These are phyloP conservation scores for Campaea margaritaria DNA, from an alignment of 2,888 invertebrate genomes.

Conservation along the genomic window DNA sequence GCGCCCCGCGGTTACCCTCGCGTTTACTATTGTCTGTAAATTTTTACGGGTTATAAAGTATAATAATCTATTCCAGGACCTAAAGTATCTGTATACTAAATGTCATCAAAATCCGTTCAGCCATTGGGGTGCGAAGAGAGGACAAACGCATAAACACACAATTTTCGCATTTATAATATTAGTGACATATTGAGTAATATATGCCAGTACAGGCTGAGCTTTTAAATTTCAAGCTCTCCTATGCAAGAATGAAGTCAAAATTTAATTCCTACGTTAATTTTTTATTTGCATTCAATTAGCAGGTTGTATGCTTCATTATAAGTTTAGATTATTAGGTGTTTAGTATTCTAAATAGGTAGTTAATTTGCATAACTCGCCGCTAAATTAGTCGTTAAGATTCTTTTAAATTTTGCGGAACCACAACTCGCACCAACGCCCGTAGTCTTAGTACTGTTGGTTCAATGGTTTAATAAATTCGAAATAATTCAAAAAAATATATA, in stretches of 20 bases:
- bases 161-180: no score
- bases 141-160: no score
- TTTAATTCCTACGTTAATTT: slow-evolving; percentile 8
- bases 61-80: no score
- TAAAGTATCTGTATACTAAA: no score
- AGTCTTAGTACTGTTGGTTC: background rate
- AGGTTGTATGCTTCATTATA: slow-evolving; percentile 9
- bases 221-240: background rate
- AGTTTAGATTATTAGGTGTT: slow-evolving; percentile 17
- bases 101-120: no score
- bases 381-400: slow-evolving; percentile 19
- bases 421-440: background rate
- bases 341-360: slow-evolving; percentile 23
- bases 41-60: no score
- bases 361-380: slow-evolving; percentile 27
- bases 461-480: background rate
- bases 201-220: background rate
- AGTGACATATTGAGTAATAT: no score
- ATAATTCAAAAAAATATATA: no score
- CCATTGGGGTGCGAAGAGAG: no score
- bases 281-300: slow-evolving; percentile 28
- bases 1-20: no score
- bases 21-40: no score
- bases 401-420: slow-evolving; percentile 16
- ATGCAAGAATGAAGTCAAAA: background rate